Conservation (phyloP, 2,797 vertebrate species). For the Xiphorhynchus erythropygius region DNA sequence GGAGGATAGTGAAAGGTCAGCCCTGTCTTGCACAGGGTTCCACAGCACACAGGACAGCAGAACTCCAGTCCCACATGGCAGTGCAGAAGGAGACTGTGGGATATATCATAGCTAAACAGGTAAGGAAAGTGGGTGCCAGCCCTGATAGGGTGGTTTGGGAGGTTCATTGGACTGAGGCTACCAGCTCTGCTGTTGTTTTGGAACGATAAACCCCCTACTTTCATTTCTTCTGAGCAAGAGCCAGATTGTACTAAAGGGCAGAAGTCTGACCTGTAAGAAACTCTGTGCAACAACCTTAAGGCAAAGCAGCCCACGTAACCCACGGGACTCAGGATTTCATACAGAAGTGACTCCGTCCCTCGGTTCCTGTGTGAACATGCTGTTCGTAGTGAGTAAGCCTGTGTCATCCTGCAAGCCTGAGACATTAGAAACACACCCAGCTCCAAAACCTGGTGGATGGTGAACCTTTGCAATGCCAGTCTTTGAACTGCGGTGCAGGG, state of each 20-base stretch:
- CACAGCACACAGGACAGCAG: not conserved
- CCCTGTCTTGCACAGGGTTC: too few species aligned
- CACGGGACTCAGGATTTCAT: not conserved
- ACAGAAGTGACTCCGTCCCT: not conserved
- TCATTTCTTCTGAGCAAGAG: not conserved
- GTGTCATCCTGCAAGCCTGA: not conserved
- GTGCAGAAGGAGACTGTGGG: not conserved
- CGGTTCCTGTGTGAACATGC: not conserved
- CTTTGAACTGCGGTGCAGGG: not conserved
- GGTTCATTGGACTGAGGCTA: not conserved
- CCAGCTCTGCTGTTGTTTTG: not conserved
- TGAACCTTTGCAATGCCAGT: not conserved
- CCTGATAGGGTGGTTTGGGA: not conserved
- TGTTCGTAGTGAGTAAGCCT: not conserved
- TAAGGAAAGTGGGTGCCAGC: not conserved
- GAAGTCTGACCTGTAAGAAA: not conserved
- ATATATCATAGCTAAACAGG: not conserved
- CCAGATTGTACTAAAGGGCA: not conserved
- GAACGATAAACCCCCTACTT: constrained; percentile 16
- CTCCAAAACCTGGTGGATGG: not conserved
- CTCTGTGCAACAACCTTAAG: not conserved
- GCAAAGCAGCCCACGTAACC: not conserved
- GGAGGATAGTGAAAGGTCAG: not conserved
- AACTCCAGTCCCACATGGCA: accelerated
- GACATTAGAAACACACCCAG: not conserved